These are phyloP conservation scores for Platichthys stellatus DNA, from an alignment of 2,113 vertebrate genomes.

Conservation along the genomic window DNA sequence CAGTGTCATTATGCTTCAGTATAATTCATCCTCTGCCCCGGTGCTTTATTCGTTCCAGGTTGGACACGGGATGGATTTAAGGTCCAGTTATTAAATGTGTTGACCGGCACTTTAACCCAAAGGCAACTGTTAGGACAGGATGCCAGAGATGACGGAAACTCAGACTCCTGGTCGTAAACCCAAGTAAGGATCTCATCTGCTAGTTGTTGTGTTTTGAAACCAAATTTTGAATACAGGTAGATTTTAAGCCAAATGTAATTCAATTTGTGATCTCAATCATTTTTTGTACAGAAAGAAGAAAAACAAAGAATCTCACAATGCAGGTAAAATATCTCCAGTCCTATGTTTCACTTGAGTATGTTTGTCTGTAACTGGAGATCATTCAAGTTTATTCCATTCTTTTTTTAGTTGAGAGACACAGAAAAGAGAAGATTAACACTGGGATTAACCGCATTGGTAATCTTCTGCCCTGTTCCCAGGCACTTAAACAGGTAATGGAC, in stretches of 20 bases:
- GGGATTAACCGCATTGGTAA: constrained; percentile 98
- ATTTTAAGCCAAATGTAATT: neutral
- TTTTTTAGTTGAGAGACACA: constrained; percentile 93
- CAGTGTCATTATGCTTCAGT: neutral
- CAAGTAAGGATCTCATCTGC: constrained; percentile 81
- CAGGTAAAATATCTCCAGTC: constrained; percentile 82
- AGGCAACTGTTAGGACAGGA: constrained; percentile 85
- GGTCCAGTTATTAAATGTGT: constrained; percentile 64
- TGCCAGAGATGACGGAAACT: constrained; percentile 98
- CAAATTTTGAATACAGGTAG: neutral
- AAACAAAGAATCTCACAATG: constrained; percentile 98
- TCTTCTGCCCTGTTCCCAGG: constrained; percentile 95
- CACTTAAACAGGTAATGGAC: constrained; percentile 91
- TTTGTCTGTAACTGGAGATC: neutral
- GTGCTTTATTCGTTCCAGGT: constrained; percentile 54
- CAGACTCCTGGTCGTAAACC: constrained; percentile 89
- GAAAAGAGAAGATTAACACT: constrained; percentile 99
- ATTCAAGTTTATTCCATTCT: neutral
- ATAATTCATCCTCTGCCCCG: neutral
- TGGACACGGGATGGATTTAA: constrained; percentile 41
- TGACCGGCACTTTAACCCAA: constrained; percentile 55
- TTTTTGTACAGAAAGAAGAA: constrained; percentile 89
- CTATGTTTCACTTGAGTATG: neutral
- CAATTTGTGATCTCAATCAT: neutral
- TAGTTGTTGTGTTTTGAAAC: neutral